Percentiles rank a stretch among this genome's conserved stretches.
Conservation (phyloP, 30 jellyfish, hydroid and myxozoan genomes). For the Aurelia coerulea region DNA sequence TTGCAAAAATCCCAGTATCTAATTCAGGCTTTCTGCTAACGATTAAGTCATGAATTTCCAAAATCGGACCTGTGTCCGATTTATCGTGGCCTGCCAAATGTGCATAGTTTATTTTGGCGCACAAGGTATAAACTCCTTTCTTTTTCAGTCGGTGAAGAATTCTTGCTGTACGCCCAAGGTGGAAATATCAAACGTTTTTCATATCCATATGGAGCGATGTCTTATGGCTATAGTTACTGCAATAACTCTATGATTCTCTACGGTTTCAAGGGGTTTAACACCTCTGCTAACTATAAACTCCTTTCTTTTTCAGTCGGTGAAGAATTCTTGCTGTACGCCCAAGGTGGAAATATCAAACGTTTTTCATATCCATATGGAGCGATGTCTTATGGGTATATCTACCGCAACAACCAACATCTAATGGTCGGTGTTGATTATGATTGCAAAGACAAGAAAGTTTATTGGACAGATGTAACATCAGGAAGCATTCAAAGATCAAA, state of each 20-base stretch:
- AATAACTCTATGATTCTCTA: neutral
- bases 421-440: slow-evolving; percentile 86
- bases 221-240: slow-evolving; percentile 57
- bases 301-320: slow-evolving; percentile 62
- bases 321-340: slow-evolving; percentile 74
- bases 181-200: slow-evolving; percentile 77
- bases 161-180: slow-evolving; percentile 77
- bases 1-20: too few relatives aligned
- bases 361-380: slow-evolving; percentile 72
- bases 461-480: slow-evolving; percentile 72
- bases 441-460: slow-evolving; percentile 59
- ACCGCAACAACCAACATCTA: slow-evolving; percentile 24
- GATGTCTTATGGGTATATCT: slow-evolving; percentile 62
- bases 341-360: slow-evolving; percentile 81
- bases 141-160: slow-evolving; percentile 71
- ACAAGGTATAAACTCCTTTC: too few relatives aligned
- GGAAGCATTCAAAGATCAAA: slow-evolving; percentile 64
- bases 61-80: too few relatives aligned
- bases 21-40: too few relatives aligned
- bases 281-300: neutral
- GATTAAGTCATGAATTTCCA: too few relatives aligned
- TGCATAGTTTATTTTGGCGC: too few relatives aligned
- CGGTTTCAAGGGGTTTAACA: too few relatives aligned
- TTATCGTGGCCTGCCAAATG: too few relatives aligned
- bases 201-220: slow-evolving; percentile 62